phyloP scores from a whole-genome alignment of 2,888 invertebrate genomes.

The Junonia oenone region DNA sequence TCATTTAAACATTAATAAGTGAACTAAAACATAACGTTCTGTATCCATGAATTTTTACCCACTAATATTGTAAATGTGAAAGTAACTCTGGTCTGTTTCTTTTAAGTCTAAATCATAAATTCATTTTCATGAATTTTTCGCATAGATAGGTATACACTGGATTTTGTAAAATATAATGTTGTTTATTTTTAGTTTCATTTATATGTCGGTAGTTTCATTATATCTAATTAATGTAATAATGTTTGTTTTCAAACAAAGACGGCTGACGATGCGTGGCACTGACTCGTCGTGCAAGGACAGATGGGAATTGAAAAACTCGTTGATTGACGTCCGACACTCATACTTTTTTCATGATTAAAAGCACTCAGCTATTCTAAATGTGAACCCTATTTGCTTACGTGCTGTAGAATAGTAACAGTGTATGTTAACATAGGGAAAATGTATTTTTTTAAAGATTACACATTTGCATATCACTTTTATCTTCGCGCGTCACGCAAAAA shows the following conservation, averaged over 20 bases:
- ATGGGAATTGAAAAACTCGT: slow-evolving; percentile 44
- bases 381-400: neutral
- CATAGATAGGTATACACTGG: too few relatives aligned
- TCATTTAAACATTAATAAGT: neutral
- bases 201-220: neutral
- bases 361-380: neutral
- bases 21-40: too few relatives aligned
- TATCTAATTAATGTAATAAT: neutral
- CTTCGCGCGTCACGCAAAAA: too few relatives aligned
- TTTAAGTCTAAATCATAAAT: too few relatives aligned
- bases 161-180: neutral
- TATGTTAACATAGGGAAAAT: neutral
- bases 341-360: slow-evolving; percentile 10
- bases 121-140: too few relatives aligned
- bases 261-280: slow-evolving; percentile 51
- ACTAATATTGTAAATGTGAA: too few relatives aligned
- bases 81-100: too few relatives aligned
- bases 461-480: too few relatives aligned
- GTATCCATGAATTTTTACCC: too few relatives aligned
- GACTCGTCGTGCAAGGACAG: slow-evolving; percentile 53
- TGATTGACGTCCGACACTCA: slow-evolving; percentile 30
- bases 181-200: neutral
- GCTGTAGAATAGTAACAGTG: neutral
- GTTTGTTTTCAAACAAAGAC: slow-evolving; percentile 64
- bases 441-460: neutral